A percentile compares a stretch with the other conserved stretches of the same genome.
Evolutionary conservation across 2,113 vertebrate species (phyloP).

Genomic region (Osmerus eperlanus): DNA sequence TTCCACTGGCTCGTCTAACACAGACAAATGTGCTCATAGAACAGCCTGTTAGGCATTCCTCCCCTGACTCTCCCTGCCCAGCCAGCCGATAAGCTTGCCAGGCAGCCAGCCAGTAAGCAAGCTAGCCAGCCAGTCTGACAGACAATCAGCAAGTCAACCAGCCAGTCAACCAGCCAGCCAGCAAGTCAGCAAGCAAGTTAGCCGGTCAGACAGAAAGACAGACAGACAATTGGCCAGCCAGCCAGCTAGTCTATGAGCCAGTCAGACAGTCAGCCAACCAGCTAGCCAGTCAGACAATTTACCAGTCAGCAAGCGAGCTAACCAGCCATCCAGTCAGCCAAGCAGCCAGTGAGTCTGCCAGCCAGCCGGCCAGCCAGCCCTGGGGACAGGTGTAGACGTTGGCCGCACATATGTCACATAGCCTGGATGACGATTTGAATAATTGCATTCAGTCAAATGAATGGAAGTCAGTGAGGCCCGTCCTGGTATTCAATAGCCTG

Average conservation of each 20-base stretch:
- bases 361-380: conserved; percentile 26
- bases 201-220: too few species aligned
- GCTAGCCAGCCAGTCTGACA: too few species aligned
- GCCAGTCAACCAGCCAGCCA: too few species aligned
- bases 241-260: too few species aligned
- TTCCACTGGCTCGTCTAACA: background rate
- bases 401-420: conserved; percentile 50
- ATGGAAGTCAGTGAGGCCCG: conserved; percentile 59
- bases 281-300: too few species aligned
- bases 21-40: background rate
- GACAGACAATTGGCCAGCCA: too few species aligned
- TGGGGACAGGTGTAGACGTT: conserved; percentile 63
- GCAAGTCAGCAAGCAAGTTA: too few species aligned
- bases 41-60: background rate
- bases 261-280: too few species aligned
- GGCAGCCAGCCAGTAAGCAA: too few species aligned
- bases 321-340: background rate
- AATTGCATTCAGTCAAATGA: conserved; percentile 63
- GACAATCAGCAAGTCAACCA: too few species aligned
- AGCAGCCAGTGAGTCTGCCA: background rate
- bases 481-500: conserved; percentile 41
- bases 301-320: too few species aligned
- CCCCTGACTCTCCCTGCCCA: background rate
- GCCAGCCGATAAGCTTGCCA: too few species aligned
- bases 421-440: conserved; percentile 58